Evolutionary conservation across 2,113 vertebrate genomes (phyloP), one percentile per base, ranked within the genome.

Genomic region (Coptodon rendalli): DNA sequence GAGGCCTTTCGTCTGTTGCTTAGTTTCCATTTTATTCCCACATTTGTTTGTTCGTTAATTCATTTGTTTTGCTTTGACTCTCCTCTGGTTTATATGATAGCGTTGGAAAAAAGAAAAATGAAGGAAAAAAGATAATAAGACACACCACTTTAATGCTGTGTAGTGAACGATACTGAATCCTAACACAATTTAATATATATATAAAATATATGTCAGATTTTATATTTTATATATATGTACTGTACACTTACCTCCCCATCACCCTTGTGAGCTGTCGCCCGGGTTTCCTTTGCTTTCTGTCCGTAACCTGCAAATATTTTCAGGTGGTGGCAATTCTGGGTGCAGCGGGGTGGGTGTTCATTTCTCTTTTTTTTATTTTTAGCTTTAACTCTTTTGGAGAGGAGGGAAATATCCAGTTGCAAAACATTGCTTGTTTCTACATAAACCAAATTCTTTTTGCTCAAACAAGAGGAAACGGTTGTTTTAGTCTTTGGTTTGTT

Each of bases 391-490:
- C 95, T 94, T 97, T 97, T 97, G 95, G 97, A 95, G 95, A 95
- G 96, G 95, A 93, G 86, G 89, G 48, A 93, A 94, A 92, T 95
- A 96, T 94, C 96, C 95, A 97, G 97, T 97, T 97, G 96, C 96
- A 97, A 97, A 97, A 95, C 95, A 96, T 96, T 96, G 90, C 96
- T 97, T 97, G 97, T 98, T 97, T 97, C 96, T 97, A 97, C 96
- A 97, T 97, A 97, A 97, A 97, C 97, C 96, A 97, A 97, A 97
- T 94, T 94, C 78, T 92, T 95, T 97, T 97, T 97, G 96, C 94
- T 96, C 97, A 97, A 96, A 96, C 91, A 94, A 96, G 95, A 95
- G 93, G 91, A 95, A 93, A 91, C 29, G 4, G 80, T 88, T 90
- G 89, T 93, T 80, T 86, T 87, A 92, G 92, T 96, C 93, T 95